Evolutionary conservation across 2,888 invertebrate genomes (phyloP).

Genomic region (Mechanitis mazaeus): DNA sequence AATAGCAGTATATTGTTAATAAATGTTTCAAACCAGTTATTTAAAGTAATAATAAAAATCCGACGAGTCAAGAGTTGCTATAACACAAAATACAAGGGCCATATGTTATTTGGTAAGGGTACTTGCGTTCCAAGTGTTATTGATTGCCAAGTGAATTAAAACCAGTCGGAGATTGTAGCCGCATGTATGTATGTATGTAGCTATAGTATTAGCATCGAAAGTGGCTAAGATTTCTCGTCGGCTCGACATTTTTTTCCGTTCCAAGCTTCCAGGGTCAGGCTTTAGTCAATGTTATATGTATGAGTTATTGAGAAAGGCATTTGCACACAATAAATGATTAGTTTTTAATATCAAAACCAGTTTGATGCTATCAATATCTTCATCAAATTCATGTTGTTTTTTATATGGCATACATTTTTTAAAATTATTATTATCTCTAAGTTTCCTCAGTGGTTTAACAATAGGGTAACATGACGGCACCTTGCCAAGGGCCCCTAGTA

Average conservation of each 20-base stretch:
- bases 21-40: background rate
- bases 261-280: constrained; percentile 18
- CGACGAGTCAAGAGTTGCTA: too few species aligned
- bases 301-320: constrained; percentile 26
- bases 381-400: background rate
- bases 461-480: too few species aligned
- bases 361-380: background rate
- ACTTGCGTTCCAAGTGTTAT: background rate
- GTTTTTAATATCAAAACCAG: constrained; percentile 11
- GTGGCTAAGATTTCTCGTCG: constrained; percentile 34
- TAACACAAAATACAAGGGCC: too few species aligned
- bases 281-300: constrained; percentile 24
- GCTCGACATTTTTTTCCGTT: constrained; percentile 26
- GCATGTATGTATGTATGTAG: background rate
- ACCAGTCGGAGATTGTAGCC: constrained; percentile 7
- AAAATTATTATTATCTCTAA: background rate
- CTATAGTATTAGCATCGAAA: constrained; percentile 30
- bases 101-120: background rate
- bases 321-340: constrained; percentile 24
- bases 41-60: background rate
- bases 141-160: background rate
- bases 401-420: background rate
- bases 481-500: too few species aligned
- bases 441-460: background rate
- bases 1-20: background rate